A percentile compares a stretch with the other conserved stretches of the same genome.
Conservation (phyloP, 1,140 invertebrate genomes). For the Papilio glaucus region DNA sequence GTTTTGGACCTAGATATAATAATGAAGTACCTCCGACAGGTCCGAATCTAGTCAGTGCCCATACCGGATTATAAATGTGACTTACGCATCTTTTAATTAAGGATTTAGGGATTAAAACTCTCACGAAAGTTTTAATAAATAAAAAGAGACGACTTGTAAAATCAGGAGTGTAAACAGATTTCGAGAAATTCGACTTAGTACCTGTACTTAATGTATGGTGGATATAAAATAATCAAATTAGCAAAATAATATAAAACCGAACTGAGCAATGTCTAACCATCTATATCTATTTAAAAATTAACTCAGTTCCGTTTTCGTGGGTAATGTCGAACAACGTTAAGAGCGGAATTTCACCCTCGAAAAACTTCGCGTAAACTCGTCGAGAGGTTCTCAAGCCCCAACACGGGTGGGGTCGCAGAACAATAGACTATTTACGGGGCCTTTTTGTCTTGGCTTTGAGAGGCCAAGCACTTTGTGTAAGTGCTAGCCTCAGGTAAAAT, state of each 20-base stretch:
- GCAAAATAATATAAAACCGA: not conserved
- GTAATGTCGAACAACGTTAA: slow-evolving; percentile 31
- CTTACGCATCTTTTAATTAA: no score
- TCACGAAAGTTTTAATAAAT: no score
- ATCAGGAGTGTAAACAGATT: no score
- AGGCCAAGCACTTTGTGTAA: slow-evolving; percentile 57
- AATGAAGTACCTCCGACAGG: no score
- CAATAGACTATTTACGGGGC: slow-evolving; percentile 68
- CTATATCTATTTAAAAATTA: slow-evolving; percentile 32
- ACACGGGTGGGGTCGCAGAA: slow-evolving; percentile 52
- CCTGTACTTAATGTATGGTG: no score
- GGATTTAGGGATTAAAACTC: no score
- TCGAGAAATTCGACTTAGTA: no score
- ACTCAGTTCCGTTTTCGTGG: slow-evolving; percentile 25
- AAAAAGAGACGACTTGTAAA: no score
- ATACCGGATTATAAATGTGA: no score
- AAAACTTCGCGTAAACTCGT: slow-evolving; percentile 65
- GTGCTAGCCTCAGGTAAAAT: slow-evolving; percentile 45
- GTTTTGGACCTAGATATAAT: no score
- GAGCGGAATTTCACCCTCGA: slow-evolving; percentile 25
- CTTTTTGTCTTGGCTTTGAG: slow-evolving; percentile 64
- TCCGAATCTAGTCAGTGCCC: no score
- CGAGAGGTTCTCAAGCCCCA: slow-evolving; percentile 48
- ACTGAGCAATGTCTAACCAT: not conserved
- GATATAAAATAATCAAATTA: not conserved